Percentiles rank a stretch among this genome's conserved stretches.
These are phyloP conservation scores for Xiphias gladius DNA, from an alignment of 2,113 vertebrate genomes.

Conservation along the genomic window DNA sequence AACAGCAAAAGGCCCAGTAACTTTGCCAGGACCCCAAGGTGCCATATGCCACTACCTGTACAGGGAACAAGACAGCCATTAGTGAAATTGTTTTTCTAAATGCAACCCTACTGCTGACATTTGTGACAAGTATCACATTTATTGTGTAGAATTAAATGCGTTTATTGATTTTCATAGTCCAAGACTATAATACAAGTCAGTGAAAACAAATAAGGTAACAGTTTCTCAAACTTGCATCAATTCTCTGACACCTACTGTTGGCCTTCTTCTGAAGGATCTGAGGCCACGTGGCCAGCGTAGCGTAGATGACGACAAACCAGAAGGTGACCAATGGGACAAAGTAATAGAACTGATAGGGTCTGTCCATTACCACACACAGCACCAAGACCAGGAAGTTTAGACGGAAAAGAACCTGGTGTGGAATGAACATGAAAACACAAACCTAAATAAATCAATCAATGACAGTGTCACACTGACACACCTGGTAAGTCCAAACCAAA, in stretches of 20 bases:
- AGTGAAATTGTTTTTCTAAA: background rate
- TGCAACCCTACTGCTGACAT: background rate
- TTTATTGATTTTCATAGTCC: background rate
- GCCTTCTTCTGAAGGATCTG: constrained; percentile 95
- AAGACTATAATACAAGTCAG: background rate
- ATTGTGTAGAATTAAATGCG: background rate
- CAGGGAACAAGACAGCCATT: constrained; percentile 46
- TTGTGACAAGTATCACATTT: background rate
- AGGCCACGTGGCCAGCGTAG: constrained; percentile 92
- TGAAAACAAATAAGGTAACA: background rate
- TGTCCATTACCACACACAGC: constrained; percentile 96
- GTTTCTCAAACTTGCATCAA: background rate
- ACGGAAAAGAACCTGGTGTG: constrained; percentile 93
- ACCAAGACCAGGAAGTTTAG: constrained; percentile 98
- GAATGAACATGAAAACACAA: background rate
- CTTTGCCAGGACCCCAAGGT: constrained; percentile 91
- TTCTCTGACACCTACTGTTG: constrained; percentile 85
- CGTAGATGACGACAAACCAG: constrained; percentile 97
- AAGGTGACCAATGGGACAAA: constrained; percentile 97
- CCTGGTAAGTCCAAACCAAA: background rate
- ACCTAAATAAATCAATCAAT: background rate
- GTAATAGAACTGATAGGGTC: constrained; percentile 98
- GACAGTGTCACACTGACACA: background rate
- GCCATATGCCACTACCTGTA: constrained; percentile 91
- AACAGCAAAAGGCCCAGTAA: constrained; percentile 89